A percentile compares a stretch with the other conserved stretches of the same genome.
These are phyloP conservation scores for Actinopyga echinites DNA, from an alignment of 53 echinoderm and acorn worm species.

Conservation along the genomic window DNA sequence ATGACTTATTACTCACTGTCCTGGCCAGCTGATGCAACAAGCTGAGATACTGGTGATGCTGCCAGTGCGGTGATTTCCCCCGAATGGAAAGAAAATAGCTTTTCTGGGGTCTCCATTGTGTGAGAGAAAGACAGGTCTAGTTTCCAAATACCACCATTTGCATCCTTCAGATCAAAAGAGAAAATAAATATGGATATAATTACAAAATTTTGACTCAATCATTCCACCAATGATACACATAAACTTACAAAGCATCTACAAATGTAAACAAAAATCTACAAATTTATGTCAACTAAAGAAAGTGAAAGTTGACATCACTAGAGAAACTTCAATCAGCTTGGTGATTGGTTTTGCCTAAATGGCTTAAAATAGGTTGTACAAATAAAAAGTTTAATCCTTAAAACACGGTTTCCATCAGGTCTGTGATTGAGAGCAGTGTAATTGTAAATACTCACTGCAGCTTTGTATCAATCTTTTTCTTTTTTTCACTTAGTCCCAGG, in stretches of 20 bases:
- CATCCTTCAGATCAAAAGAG: constrained; percentile 61
- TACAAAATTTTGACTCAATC: not conserved
- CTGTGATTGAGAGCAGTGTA: too few relatives aligned
- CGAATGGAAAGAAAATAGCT: constrained; percentile 89
- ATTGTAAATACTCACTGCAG: too few relatives aligned
- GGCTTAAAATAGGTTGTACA: too few relatives aligned
- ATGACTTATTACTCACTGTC: constrained; percentile 64
- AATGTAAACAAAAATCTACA: too few relatives aligned
- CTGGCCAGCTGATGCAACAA: constrained; percentile 78
- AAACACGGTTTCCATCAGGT: too few relatives aligned
- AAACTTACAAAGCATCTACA: not conserved
- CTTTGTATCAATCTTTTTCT: too few relatives aligned
- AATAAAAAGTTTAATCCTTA: too few relatives aligned
- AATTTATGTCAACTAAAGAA: too few relatives aligned
- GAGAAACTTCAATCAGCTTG: too few relatives aligned
- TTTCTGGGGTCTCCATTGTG: constrained; percentile 92
- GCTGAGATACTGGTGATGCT: constrained; percentile 82
- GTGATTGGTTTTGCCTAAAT: too few relatives aligned
- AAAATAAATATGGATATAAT: not conserved
- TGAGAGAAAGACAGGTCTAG: constrained; percentile 98
- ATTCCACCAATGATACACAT: not conserved
- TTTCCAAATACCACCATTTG: constrained; percentile 95
- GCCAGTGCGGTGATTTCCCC: constrained; percentile 81
- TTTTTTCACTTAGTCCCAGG: too few relatives aligned
- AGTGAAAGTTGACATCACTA: too few relatives aligned